Evolutionary conservation across 2,888 invertebrate genomes (phyloP).

Genomic region (Thereva unica): DNA sequence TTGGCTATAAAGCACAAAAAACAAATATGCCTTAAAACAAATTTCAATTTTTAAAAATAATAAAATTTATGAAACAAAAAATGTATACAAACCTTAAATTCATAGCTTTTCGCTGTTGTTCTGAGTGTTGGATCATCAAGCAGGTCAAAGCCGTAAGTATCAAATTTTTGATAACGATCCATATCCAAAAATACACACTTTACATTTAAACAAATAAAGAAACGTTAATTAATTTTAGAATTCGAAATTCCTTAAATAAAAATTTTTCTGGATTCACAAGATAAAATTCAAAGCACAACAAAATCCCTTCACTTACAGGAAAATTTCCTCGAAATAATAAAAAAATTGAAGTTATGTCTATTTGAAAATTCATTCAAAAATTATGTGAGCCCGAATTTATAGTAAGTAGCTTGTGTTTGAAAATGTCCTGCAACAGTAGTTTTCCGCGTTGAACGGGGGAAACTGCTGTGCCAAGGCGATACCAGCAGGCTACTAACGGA

Average conservation of each 20-base stretch:
- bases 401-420: too few relatives aligned
- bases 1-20: too few relatives aligned
- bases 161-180: constrained; percentile 12
- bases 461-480: too few relatives aligned
- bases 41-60: constrained; percentile 4
- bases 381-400: too few relatives aligned
- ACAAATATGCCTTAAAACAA: not conserved
- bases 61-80: not conserved
- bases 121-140: constrained; percentile 45
- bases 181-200: constrained; percentile 3
- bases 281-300: not conserved
- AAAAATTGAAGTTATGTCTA: too few relatives aligned
- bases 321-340: too few relatives aligned
- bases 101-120: constrained; percentile 46
- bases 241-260: not conserved
- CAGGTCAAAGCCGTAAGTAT: constrained; percentile 44
- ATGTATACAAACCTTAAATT: constrained; percentile 45
- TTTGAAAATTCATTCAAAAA: too few relatives aligned
- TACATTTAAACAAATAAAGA: not conserved
- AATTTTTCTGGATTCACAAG: not conserved
- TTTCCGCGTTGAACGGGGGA: too few relatives aligned
- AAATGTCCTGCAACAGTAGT: too few relatives aligned
- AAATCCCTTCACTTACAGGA: too few relatives aligned
- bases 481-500: too few relatives aligned
- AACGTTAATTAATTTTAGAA: not conserved